Evolutionary conservation across 2,113 vertebrate genomes (phyloP).

Genomic region (Megaceryle maxima): DNA sequence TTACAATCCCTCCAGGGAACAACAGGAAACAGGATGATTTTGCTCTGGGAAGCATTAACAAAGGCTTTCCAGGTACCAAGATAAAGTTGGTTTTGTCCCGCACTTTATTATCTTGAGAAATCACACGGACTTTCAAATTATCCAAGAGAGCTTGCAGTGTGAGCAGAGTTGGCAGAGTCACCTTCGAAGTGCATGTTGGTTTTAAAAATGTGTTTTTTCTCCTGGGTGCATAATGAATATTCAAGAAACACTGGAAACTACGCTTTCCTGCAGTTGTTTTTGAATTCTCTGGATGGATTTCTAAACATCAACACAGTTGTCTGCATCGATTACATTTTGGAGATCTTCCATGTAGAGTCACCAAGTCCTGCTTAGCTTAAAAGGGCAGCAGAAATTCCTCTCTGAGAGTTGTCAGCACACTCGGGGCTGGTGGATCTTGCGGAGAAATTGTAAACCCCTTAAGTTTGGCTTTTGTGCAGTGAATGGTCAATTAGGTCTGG

Average conservation of each 20-base stretch:
- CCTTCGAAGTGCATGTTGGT: background rate
- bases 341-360: background rate
- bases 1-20: background rate
- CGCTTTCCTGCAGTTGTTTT: background rate
- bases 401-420: background rate
- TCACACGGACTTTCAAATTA: background rate
- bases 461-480: background rate
- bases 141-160: background rate
- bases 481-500: background rate
- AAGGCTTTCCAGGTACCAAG: background rate
- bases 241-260: background rate
- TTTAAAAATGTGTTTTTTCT: background rate
- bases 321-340: background rate
- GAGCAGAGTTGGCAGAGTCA: background rate
- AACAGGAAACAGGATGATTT: background rate
- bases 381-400: background rate
- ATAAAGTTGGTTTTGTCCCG: background rate
- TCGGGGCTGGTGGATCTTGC: background rate
- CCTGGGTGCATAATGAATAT: background rate
- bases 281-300: slow-evolving; percentile 7
- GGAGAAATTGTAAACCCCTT: background rate
- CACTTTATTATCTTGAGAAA: background rate
- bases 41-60: background rate
- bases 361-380: background rate
- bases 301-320: background rate